Evolutionary conservation across 2,797 vertebrate species (phyloP), one percentile per base, ranked within the genome.

Genomic region (Eulemur mongoz): DNA sequence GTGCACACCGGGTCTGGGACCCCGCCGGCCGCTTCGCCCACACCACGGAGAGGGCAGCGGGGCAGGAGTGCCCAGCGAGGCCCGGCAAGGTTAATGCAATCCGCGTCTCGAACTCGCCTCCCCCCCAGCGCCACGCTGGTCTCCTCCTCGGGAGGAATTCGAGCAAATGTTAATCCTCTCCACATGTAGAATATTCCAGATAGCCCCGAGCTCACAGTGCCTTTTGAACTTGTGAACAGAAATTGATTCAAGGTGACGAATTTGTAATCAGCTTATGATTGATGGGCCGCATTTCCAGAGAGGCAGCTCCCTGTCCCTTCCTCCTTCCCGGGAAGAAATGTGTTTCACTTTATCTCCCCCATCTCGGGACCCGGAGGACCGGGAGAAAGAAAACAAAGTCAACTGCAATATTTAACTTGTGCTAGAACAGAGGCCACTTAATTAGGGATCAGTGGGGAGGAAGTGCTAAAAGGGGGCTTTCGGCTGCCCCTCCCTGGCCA

Each of bases 191-290:
- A 98, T 97, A 99, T 99, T 99, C 98, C 98, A 96, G 98, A 98
- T 98, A 97, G 99, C 99, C 98, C 98, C 98, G 98, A 99, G 98
- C 98, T 95, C 98, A 98, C 98, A 98, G 82, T 94, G 99, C 99
- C 99, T 99, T 99, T 99, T 99, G 99, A 99, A 99, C 99, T 99
- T 99, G 99, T 99, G 99, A 99, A 99, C 98, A 98, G 99, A 99
- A 99, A 99, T 99, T 99, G 99, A 99, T 99, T 99, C 99, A 99
- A 99, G 99, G 99, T 99, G 99, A 99, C 99, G 99, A 99, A 99
- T 99, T 99, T 99, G 99, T 99, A 99, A 99, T 99, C 98, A 99
- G 98, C 99, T 99, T 99, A 99, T 99, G 99, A 99, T 99, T 99
- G 99, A 99, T 99, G 99, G 99, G 98, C 98, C 92, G 96, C 72